Evolutionary conservation across 2,888 invertebrate genomes (phyloP).

Genomic region (Zygaena filipendulae): DNA sequence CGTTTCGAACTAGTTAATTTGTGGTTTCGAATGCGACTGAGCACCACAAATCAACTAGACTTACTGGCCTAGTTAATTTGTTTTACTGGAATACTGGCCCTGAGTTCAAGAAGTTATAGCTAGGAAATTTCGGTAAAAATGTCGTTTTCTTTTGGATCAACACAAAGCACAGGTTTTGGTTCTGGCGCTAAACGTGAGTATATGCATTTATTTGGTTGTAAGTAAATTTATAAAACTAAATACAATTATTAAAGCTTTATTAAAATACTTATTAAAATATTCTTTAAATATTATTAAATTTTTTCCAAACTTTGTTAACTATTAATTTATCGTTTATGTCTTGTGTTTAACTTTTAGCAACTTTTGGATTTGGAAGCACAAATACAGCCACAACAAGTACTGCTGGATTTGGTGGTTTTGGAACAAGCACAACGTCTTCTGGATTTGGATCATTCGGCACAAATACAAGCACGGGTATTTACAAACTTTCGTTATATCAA

Average conservation of each 20-base stretch:
- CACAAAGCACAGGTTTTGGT: conserved; percentile 48
- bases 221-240: neutral
- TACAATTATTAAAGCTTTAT: neutral
- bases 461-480: conserved; percentile 37
- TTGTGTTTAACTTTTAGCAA: conserved; percentile 31
- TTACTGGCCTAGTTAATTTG: too few relatives aligned
- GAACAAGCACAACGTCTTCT: conserved; percentile 50
- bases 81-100: too few relatives aligned
- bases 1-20: too few relatives aligned
- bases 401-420: conserved; percentile 50
- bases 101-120: too few relatives aligned
- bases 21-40: too few relatives aligned
- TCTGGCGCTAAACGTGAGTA: conserved; percentile 69
- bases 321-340: too few relatives aligned
- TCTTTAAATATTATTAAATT: too few relatives aligned
- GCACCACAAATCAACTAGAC: too few relatives aligned
- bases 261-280: too few relatives aligned
- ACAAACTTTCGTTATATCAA: conserved; percentile 1
- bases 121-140: too few relatives aligned
- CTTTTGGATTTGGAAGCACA: conserved; percentile 60
- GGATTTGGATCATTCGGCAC: conserved; percentile 57
- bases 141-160: conserved; percentile 53
- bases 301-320: too few relatives aligned
- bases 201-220: neutral
- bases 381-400: conserved; percentile 61